Evolutionary conservation across 2,113 vertebrate species (phyloP).

Genomic region (Girardinichthys multiradiatus): DNA sequence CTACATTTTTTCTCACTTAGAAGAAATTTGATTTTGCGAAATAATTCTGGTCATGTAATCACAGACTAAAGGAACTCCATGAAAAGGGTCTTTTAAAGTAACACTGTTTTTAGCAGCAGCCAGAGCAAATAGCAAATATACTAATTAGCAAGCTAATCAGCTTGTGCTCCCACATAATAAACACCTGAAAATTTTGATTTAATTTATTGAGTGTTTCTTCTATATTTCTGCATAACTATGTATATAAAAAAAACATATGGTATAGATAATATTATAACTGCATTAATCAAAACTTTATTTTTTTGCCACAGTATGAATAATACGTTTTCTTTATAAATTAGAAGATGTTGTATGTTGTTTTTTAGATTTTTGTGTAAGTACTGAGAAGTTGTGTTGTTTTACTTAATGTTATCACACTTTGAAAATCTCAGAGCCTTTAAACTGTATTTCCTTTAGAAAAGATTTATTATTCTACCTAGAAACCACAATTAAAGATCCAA

Average conservation of each 20-base stretch:
- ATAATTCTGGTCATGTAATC: background rate
- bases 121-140: background rate
- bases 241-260: background rate
- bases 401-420: background rate
- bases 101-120: background rate
- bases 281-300: background rate
- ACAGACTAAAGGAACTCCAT: background rate
- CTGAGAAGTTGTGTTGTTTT: background rate
- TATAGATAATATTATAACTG: background rate
- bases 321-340: background rate
- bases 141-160: background rate
- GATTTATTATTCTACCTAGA: background rate
- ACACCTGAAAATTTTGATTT: background rate
- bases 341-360: background rate
- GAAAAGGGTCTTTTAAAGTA: background rate
- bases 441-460: background rate
- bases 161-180: background rate
- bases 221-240: background rate
- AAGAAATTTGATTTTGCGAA: background rate
- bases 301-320: too few species aligned
- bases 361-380: background rate
- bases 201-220: too few species aligned
- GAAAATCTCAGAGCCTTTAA: background rate
- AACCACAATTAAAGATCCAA: too few species aligned
- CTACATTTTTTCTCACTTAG: background rate